Evolutionary conservation across 1,140 invertebrate genomes (phyloP).

Genomic region (Tachypleus tridentatus): DNA sequence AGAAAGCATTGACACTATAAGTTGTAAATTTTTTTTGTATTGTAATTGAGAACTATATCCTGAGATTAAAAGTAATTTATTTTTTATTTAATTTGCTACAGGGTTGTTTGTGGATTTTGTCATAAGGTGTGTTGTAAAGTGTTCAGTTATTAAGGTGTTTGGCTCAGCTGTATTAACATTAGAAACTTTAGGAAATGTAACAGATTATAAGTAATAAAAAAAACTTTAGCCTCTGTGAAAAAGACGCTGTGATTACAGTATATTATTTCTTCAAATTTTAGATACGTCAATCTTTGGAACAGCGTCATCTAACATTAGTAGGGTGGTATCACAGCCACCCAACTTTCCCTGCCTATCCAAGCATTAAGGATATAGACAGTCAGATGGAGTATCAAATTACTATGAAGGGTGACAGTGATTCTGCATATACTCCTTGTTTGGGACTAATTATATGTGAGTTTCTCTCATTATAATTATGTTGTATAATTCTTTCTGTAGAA

Average conservation of each 20-base stretch:
- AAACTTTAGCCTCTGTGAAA: constrained; percentile 23
- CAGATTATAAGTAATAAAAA: too few relatives aligned
- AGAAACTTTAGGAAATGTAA: too few relatives aligned
- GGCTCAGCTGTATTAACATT: too few relatives aligned
- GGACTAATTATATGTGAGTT: constrained; percentile 76
- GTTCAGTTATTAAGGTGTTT: too few relatives aligned
- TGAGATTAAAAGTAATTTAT: too few relatives aligned
- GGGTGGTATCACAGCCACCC: constrained; percentile 98
- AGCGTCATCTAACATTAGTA: constrained; percentile 62
- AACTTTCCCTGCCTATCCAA: constrained; percentile 70
- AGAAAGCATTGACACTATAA: too few relatives aligned
- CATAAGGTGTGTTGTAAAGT: too few relatives aligned
- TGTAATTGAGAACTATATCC: too few relatives aligned
- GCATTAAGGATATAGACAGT: constrained; percentile 74
- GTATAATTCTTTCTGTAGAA: too few relatives aligned
- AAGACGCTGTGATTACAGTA: constrained; percentile 41
- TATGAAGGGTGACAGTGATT: constrained; percentile 79
- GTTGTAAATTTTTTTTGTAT: too few relatives aligned
- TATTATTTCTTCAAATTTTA: constrained; percentile 34
- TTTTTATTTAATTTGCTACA: too few relatives aligned
- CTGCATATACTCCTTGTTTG: constrained; percentile 80
- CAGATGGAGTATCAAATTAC: constrained; percentile 90
- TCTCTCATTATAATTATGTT: neutral
- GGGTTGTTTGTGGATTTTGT: too few relatives aligned
- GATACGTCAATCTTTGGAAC: constrained; percentile 68